Conservation (phyloP, 2,113 vertebrate genomes). For the Tetraodon nigroviridis region DNA sequence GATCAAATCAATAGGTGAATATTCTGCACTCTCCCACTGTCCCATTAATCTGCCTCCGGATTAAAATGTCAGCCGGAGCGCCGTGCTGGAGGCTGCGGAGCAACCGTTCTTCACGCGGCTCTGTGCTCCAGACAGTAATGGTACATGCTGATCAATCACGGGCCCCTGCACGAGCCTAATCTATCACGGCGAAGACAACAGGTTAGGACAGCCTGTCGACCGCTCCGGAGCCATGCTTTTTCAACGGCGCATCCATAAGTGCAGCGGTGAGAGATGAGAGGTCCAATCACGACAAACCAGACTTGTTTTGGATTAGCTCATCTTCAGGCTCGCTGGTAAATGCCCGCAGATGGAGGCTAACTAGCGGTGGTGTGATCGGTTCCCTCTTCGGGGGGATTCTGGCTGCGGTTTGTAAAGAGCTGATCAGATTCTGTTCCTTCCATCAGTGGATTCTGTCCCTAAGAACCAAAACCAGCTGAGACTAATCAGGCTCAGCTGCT, state of each 20-base stretch:
- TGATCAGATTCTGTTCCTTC: slow-evolving; percentile 14
- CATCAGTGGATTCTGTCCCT: slow-evolving; percentile 1
- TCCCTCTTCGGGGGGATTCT: slow-evolving; percentile 18
- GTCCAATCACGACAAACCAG: slow-evolving; percentile 1
- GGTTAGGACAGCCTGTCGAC: slow-evolving; percentile 51
- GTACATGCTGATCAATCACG: slow-evolving; percentile 70
- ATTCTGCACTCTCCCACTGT: slow-evolving; percentile 52
- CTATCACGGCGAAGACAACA: slow-evolving; percentile 71
- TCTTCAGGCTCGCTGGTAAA: slow-evolving; percentile 20
- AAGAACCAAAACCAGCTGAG: slow-evolving; percentile 18
- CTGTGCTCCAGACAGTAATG: slow-evolving; percentile 64
- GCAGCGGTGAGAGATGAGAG: neutral
- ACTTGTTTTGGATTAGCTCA: slow-evolving; percentile 6
- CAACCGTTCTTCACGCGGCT: slow-evolving; percentile 58
- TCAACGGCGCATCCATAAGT: slow-evolving; percentile 66
- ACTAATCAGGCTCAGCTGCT: slow-evolving; percentile 34
- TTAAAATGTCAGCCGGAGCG: slow-evolving; percentile 64
- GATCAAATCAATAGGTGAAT: slow-evolving; percentile 61
- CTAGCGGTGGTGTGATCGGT: slow-evolving; percentile 15
- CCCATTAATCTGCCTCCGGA: slow-evolving; percentile 68
- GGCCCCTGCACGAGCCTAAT: slow-evolving; percentile 45
- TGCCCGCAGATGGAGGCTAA: slow-evolving; percentile 10
- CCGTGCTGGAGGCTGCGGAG: slow-evolving; percentile 15
- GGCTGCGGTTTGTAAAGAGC: slow-evolving; percentile 18
- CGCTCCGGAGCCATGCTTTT: slow-evolving; percentile 49